These are phyloP conservation scores for Haemorhous mexicanus DNA, from an alignment of 2,113 vertebrate genomes.

Conservation along the genomic window DNA sequence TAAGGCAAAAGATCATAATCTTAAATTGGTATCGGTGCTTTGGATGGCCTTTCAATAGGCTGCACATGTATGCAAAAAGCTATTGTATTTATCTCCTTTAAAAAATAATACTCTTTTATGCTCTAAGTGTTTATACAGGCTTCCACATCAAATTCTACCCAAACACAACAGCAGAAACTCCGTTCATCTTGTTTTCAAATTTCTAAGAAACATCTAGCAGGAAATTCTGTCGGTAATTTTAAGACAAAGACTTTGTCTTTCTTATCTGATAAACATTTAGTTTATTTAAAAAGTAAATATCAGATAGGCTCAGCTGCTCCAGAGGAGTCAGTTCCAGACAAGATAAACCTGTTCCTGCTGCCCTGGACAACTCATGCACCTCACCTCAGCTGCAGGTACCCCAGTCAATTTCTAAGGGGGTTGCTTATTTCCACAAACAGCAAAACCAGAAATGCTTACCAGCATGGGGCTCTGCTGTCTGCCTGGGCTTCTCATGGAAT, in stretches of 20 bases:
- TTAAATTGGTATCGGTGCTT: slow-evolving; percentile 70
- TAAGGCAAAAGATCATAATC: slow-evolving; percentile 75
- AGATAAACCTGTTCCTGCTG: background rate
- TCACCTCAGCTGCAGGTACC: background rate
- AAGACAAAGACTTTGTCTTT: background rate
- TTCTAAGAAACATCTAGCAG: background rate
- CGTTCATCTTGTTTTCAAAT: background rate
- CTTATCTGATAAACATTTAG: background rate
- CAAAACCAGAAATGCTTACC: slow-evolving; percentile 33
- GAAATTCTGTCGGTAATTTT: background rate
- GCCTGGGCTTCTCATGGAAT: slow-evolving; percentile 24
- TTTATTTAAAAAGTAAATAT: background rate
- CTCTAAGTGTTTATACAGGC: background rate
- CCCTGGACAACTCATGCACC: background rate
- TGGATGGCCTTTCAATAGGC: slow-evolving; percentile 66
- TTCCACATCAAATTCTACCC: background rate
- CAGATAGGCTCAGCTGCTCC: background rate
- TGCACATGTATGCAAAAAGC: slow-evolving; percentile 45
- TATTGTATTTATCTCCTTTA: slow-evolving; percentile 51
- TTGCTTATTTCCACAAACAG: background rate
- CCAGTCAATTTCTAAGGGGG: background rate
- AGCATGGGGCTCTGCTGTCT: slow-evolving; percentile 24
- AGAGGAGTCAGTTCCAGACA: background rate
- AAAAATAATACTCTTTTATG: slow-evolving; percentile 1
- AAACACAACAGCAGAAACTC: background rate